A percentile compares a stretch with the other conserved stretches of the same genome.
Evolutionary conservation across 2,113 vertebrate genomes (phyloP).

Genomic region (Phaethon lepturus): DNA sequence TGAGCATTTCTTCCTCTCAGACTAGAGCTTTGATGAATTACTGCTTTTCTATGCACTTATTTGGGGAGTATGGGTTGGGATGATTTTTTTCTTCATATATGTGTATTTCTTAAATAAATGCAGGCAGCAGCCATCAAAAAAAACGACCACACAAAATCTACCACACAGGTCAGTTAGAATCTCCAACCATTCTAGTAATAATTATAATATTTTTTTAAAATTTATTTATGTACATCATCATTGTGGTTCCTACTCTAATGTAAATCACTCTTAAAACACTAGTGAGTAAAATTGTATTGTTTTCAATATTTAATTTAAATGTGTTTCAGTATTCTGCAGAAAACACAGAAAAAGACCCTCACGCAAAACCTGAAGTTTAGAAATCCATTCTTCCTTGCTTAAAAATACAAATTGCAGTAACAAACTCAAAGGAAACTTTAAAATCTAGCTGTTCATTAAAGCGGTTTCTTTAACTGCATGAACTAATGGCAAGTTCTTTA

Average conservation of each 20-base stretch:
- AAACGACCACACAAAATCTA: background rate
- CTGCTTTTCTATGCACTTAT: background rate
- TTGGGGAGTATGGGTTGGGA: rapidly evolving
- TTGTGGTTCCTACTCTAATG: background rate
- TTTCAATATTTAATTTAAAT: background rate
- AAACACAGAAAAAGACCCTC: background rate
- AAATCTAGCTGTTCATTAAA: background rate
- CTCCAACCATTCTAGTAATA: background rate
- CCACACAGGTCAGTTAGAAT: background rate
- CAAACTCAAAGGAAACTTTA: background rate
- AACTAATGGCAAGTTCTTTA: background rate
- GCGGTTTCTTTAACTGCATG: background rate
- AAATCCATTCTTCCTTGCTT: background rate
- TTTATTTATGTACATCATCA: background rate
- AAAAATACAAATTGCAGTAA: background rate
- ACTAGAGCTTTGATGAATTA: background rate
- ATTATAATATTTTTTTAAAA: background rate
- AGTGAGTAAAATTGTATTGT: background rate
- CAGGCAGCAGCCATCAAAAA: background rate
- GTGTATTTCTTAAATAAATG: background rate
- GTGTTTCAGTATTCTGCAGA: background rate
- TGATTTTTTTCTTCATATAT: background rate
- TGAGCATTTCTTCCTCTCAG: background rate
- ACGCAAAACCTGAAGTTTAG: background rate
- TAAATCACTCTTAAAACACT: background rate